phyloP scores from a whole-genome alignment of 2,113 vertebrate species.

The Zingel zingel region DNA sequence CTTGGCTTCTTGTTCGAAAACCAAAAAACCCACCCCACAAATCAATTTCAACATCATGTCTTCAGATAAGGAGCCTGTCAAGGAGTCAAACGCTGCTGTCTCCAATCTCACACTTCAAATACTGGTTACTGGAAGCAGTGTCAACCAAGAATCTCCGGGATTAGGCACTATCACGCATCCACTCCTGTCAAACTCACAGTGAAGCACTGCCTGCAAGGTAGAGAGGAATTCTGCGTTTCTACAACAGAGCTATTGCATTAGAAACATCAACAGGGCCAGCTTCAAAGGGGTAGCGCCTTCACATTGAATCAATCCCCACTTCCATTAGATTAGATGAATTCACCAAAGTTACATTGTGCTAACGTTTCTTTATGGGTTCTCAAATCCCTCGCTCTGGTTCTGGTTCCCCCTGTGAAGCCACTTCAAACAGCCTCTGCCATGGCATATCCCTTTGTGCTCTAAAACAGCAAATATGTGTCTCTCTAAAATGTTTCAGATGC shows the following conservation, averaged over 20 bases:
- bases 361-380: conserved; percentile 77
- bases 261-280: conserved; percentile 75
- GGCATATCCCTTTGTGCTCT: conserved; percentile 81
- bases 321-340: conserved; percentile 79
- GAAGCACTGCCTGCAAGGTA: conserved; percentile 61
- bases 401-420: conserved; percentile 83
- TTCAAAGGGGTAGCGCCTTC: conserved; percentile 78
- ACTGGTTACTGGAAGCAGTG: conserved; percentile 40
- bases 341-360: conserved; percentile 77
- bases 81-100: conserved; percentile 15
- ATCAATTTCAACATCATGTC: conserved; percentile 14
- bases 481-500: conserved; percentile 85
- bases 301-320: conserved; percentile 80
- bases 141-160: conserved; percentile 63
- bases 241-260: conserved; percentile 73
- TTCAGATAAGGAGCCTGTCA: conserved; percentile 25
- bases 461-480: conserved; percentile 82
- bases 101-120: conserved; percentile 60
- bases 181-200: conserved; percentile 36
- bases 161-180: conserved; percentile 68
- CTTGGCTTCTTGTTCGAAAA: not conserved
- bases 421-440: conserved; percentile 82
- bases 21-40: not conserved
- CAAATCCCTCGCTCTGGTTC: conserved; percentile 80
- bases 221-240: conserved; percentile 65